Base-by-base conservation (phyloP, 2,113 vertebrate genomes). In the Petrocephalus zakoni region DNA sequence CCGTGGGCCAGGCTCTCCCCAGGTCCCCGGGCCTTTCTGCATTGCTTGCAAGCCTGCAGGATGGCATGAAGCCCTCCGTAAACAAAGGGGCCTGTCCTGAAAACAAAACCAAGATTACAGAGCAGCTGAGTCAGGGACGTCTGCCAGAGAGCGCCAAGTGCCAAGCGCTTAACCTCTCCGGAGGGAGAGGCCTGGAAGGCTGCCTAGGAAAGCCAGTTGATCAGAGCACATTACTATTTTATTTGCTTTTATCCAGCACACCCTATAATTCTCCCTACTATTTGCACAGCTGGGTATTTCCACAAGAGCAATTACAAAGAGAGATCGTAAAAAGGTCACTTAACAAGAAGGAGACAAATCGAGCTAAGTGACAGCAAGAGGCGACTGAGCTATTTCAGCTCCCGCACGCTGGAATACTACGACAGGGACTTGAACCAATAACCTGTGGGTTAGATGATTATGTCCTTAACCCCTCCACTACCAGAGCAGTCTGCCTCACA, bases 271-370 rank as follows among this genome's bases (percentile, higher is more conserved):
- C 34, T 78, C 6, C 34, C 72, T 78, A 42, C 34, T 34, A 2
- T 78, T 78, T 78, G 72, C 17, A 78, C 29, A 78, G 72, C 72
- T 78, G 29, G 72, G 34, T 78, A 78, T 78, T 78, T 78, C 72
- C 72, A 78, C 72, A 29, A 42, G 15, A 42, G 72, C 15, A 42
- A 78, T 78, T 92, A 78, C 34, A 78, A 34, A 78, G 68, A 15
- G 25, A 75, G 34, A 42, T 42, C 15, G 29, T 78, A 37, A 78
- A 78, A 42, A 34, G 34, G 72, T 34, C 72, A 42, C 34, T 42
- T 78, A 78, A 78, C 34, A 78, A 37, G 72, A 34, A 7, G 72
- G 34, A 42, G 34, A 42, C 72, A 29, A 42, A 78, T 78, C 72
- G 37, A 34, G 72, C 34, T 78, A 78, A 78, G 15, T 42, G 72